phyloP scores from a whole-genome alignment of 1,140 invertebrate genomes.

The Fopius arisanus region DNA sequence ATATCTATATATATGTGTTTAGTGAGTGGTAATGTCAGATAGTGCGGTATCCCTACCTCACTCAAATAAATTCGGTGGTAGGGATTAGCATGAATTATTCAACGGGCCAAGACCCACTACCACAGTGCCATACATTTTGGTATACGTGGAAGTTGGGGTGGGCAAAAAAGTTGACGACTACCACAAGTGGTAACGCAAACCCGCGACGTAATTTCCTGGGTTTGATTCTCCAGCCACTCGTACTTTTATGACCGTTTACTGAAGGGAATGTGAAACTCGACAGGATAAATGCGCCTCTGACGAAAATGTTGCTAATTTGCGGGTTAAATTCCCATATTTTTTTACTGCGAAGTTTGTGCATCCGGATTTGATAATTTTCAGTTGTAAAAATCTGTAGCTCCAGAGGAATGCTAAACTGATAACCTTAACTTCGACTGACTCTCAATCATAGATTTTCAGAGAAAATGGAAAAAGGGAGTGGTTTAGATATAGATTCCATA shows the following conservation, averaged over 20 bases:
- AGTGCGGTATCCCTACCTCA: conserved; percentile 5
- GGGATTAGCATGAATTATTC: conserved; percentile 48
- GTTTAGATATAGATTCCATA: too few species aligned
- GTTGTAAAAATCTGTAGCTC: too few species aligned
- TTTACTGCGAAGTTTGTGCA: too few species aligned
- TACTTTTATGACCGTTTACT: not conserved
- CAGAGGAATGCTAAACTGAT: too few species aligned
- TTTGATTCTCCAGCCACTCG: conserved; percentile 24
- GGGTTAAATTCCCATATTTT: too few species aligned
- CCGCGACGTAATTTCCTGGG: conserved; percentile 33
- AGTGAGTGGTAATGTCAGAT: not conserved
- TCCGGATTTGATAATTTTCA: too few species aligned
- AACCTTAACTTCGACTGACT: too few species aligned
- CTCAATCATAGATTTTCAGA: too few species aligned
- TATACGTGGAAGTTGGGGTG: conserved; percentile 11
- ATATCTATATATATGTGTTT: not conserved
- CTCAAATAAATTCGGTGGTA: conserved; percentile 41
- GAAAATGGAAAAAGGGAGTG: too few species aligned
- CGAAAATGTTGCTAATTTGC: too few species aligned
- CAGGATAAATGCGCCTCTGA: too few species aligned
- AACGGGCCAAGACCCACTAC: conserved; percentile 25
- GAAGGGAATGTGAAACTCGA: too few species aligned
- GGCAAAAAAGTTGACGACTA: conserved; percentile 25
- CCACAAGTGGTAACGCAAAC: conserved; percentile 22
- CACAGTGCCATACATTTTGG: conserved; percentile 4